Evolutionary conservation across 2,797 vertebrate species (phyloP).

Genomic region (Argentina silus): DNA sequence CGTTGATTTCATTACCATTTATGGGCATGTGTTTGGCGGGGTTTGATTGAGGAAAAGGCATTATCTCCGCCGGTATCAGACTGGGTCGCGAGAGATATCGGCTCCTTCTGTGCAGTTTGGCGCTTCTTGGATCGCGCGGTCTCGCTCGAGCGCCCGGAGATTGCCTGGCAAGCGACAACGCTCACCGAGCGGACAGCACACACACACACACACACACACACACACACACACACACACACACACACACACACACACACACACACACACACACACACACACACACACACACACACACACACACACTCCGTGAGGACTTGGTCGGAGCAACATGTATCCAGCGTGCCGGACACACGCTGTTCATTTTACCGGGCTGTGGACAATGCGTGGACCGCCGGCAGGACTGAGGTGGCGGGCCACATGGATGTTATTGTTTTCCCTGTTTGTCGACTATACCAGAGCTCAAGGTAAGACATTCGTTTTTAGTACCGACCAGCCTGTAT

Average conservation of each 20-base stretch:
- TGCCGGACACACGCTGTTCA: constrained; percentile 71
- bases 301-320: constrained; percentile 50
- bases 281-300: neutral
- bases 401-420: constrained; percentile 74
- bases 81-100: neutral
- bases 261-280: constrained; percentile 4
- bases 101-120: constrained; percentile 9
- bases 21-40: neutral
- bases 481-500: neutral
- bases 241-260: constrained; percentile 12
- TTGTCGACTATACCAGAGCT: constrained; percentile 64
- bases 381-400: constrained; percentile 61
- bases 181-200: constrained; percentile 8
- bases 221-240: neutral
- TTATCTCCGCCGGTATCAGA: neutral
- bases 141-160: constrained; percentile 14
- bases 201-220: constrained; percentile 4
- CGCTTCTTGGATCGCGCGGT: constrained; percentile 49
- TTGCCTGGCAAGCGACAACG: constrained; percentile 8
- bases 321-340: constrained; percentile 46
- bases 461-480: constrained; percentile 72
- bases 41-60: neutral
- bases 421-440: constrained; percentile 77
- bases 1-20: neutral
- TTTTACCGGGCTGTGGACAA: constrained; percentile 55